These are phyloP conservation scores for Escarpia spicata DNA, from an alignment of 2,888 invertebrate species.

Conservation along the genomic window DNA sequence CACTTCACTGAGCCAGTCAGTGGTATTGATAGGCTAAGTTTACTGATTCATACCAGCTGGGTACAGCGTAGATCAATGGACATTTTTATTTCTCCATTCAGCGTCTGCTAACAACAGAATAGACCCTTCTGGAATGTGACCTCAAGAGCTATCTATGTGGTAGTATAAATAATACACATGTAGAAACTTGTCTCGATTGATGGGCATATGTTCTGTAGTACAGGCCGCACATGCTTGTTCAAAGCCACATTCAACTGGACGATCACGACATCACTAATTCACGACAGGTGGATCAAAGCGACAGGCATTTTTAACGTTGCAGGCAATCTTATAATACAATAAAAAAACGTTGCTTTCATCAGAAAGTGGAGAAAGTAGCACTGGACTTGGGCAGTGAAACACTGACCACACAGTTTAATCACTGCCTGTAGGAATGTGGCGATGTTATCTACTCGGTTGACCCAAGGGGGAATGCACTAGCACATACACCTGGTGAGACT, in stretches of 20 bases:
- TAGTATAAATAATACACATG: neutral
- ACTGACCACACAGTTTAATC: neutral
- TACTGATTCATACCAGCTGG: constrained; percentile 12
- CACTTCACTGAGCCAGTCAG: neutral
- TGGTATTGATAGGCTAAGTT: neutral
- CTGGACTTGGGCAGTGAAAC: neutral
- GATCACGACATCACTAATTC: neutral
- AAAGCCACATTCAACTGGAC: neutral
- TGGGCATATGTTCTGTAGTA: neutral
- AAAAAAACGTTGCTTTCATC: neutral
- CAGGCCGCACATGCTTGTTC: neutral
- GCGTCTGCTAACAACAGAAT: neutral
- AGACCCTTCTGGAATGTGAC: neutral
- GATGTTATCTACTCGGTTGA: neutral
- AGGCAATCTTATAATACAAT: neutral
- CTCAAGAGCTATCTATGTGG: neutral
- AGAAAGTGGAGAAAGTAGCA: neutral
- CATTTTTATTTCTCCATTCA: neutral
- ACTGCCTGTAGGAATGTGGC: neutral
- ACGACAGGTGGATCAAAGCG: neutral
- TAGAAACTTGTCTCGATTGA: neutral
- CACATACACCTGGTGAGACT: neutral
- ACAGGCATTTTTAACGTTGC: no score
- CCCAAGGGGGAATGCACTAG: neutral
- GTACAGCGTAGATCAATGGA: neutral